Evolutionary conservation across 2,113 vertebrate species (phyloP), one percentile per base, ranked within the genome.

Genomic region (Entelurus aequoreus): DNA sequence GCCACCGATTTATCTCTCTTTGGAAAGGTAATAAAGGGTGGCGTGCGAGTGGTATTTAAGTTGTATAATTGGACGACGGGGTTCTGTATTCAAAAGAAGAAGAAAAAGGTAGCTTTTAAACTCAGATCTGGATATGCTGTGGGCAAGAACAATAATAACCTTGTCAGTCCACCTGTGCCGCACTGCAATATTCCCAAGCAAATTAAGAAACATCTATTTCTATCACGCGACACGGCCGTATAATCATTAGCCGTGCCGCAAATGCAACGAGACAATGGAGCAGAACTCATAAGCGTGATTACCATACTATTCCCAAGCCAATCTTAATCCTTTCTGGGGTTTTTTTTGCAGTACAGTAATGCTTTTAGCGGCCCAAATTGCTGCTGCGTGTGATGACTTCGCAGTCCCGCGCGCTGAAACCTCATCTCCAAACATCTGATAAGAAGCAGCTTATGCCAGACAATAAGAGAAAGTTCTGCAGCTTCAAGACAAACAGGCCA

Each of bases 171-270:
- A 46, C 42, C 42, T 12, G 42, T 46, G 42, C 12, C 42, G 12
- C 10, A 11, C 42, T 46, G 42, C 42, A 46, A 11, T 12, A 9
- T 5, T 46, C 42, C 4, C 42, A 12, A 46, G 11, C 42, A 46
- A 46, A 46, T 46, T 12, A 11, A 9, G 11, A 11, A 46, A 46
- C 42, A 46, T 12, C 42, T 46, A 46, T 46, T 46, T 46, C 10
- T 46, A 11, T 46, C 10, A 46, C 10, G 11, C 42, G 42, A 46
- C 42, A 46, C 10, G 12, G 42, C 42, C 42, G 12, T 46, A 77
- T 79, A 78, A 83, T 81, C 69, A 79, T 83, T 71, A 77, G 66
- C 72, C 71, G 76, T 77, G 74, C 69, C 70, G 67, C 78, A 78
- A 84, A 78, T 76, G 75, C 72, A 75, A 58, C 52, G 38, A 81